A percentile compares a stretch with the other conserved stretches of the same genome.
Evolutionary conservation across 2,113 vertebrate genomes (phyloP).

Genomic region (Cryptomyrus ogoouensis): DNA sequence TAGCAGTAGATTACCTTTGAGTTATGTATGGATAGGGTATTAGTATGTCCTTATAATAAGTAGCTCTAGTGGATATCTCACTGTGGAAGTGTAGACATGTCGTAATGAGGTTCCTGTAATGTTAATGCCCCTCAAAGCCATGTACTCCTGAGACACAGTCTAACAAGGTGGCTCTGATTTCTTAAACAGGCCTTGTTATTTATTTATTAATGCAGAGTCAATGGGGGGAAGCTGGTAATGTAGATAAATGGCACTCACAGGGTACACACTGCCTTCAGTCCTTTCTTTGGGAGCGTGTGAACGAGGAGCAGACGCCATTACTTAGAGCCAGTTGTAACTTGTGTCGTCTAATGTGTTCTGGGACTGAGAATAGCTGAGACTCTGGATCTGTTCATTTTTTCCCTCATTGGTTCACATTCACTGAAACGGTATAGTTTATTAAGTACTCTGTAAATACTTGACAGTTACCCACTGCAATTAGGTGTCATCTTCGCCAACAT

Average conservation of each 20-base stretch:
- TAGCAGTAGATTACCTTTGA: too few species aligned
- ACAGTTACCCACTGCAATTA: neutral
- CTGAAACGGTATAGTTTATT: neutral
- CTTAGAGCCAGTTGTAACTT: neutral
- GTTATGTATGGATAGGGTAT: neutral
- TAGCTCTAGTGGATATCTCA: neutral
- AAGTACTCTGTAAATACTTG: neutral
- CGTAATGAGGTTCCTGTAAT: neutral
- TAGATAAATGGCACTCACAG: neutral
- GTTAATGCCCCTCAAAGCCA: neutral
- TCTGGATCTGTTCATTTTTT: neutral
- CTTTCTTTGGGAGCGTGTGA: neutral
- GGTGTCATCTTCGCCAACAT: neutral
- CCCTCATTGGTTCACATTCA: neutral
- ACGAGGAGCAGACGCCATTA: neutral
- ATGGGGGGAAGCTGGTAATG: neutral
- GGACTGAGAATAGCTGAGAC: neutral
- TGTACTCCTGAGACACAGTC: neutral
- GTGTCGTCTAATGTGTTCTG: neutral
- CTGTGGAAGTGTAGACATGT: neutral
- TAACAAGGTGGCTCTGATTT: neutral
- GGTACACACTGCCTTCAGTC: neutral
- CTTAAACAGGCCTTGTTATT: neutral
- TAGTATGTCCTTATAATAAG: conserved; percentile 7
- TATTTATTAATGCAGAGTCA: neutral